phyloP scores from a whole-genome alignment of 2,797 vertebrate genomes.

The Cephalopachus bancanus region DNA sequence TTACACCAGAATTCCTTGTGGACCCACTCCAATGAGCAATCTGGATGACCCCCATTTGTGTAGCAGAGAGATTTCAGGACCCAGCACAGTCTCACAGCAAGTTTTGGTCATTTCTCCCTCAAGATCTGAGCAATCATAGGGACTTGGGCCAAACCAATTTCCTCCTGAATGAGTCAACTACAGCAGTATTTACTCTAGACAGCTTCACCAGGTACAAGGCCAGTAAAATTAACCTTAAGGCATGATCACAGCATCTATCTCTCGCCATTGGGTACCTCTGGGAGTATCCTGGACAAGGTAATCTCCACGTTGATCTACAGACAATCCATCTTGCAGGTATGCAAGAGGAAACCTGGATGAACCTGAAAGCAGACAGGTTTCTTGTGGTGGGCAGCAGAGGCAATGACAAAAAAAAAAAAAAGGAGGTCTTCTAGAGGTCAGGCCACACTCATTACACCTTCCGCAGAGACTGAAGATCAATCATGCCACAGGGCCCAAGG shows the following conservation, averaged over 20 bases:
- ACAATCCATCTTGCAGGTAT: conserved; percentile 96
- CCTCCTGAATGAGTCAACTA: conserved; percentile 90
- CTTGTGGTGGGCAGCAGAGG: background rate
- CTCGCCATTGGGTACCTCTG: conserved; percentile 91
- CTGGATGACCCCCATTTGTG: conserved; percentile 89
- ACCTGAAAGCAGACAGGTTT: conserved; percentile 92
- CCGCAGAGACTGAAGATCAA: conserved; percentile 95
- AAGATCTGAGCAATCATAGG: conserved; percentile 90
- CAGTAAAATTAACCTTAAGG: conserved; percentile 92
- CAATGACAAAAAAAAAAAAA: conserved; percentile 81
- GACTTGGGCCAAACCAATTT: conserved; percentile 91
- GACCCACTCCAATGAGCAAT: conserved; percentile 88
- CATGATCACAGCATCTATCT: conserved; percentile 91
- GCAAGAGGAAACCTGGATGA: conserved; percentile 95
- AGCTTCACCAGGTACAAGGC: conserved; percentile 92
- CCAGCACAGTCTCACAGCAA: conserved; percentile 89
- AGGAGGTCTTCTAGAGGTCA: conserved; percentile 88
- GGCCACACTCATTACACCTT: conserved; percentile 92
- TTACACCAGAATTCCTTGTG: conserved; percentile 93
- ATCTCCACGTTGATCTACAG: conserved; percentile 94
- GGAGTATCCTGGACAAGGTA: conserved; percentile 94
- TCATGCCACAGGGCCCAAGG: conserved; percentile 92
- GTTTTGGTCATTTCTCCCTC: conserved; percentile 91
- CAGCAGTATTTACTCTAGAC: conserved; percentile 93
- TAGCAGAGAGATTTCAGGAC: conserved; percentile 90